A percentile compares a stretch with the other conserved stretches of the same genome.
These are phyloP conservation scores for Callyntrura sp. DNA, from an alignment of 2,888 invertebrate genomes.

Conservation along the genomic window DNA sequence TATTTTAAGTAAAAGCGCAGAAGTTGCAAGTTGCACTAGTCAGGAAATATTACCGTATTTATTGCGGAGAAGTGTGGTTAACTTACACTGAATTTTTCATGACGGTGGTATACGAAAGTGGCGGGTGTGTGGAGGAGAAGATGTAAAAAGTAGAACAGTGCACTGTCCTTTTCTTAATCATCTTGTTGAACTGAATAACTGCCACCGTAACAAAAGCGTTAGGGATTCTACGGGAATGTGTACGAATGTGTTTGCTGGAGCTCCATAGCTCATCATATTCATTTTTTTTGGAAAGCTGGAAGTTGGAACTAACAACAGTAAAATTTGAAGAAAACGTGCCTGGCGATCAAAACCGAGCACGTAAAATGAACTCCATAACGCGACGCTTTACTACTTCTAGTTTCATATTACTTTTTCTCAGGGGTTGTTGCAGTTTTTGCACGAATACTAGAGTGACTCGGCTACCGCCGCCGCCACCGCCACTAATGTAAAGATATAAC, in stretches of 20 bases:
- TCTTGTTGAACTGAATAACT: not conserved
- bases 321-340: slow-evolving; percentile 43
- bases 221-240: not conserved
- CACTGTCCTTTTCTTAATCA: slow-evolving; percentile 23
- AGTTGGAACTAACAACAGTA: slow-evolving; percentile 5
- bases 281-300: no score
- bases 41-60: slow-evolving; percentile 4
- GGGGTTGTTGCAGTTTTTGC: slow-evolving; percentile 28
- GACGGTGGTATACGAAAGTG: not conserved
- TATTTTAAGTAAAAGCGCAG: not conserved
- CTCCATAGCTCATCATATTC: slow-evolving; percentile 30
- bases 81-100: not conserved
- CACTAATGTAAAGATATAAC: not conserved
- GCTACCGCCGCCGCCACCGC: not conserved
- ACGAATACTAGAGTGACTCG: no score
- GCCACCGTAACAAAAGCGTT: not conserved
- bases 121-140: not conserved
- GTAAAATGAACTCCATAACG: slow-evolving; percentile 16
- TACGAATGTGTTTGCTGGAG: not conserved
- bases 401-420: not conserved
- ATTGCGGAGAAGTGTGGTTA: not conserved
- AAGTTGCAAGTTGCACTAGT: not conserved
- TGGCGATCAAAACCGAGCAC: slow-evolving; percentile 37
- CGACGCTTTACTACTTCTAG: not conserved
- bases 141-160: slow-evolving; percentile 22